Evolutionary conservation across 2,113 vertebrate species (phyloP).

Genomic region (Spea bombifrons): DNA sequence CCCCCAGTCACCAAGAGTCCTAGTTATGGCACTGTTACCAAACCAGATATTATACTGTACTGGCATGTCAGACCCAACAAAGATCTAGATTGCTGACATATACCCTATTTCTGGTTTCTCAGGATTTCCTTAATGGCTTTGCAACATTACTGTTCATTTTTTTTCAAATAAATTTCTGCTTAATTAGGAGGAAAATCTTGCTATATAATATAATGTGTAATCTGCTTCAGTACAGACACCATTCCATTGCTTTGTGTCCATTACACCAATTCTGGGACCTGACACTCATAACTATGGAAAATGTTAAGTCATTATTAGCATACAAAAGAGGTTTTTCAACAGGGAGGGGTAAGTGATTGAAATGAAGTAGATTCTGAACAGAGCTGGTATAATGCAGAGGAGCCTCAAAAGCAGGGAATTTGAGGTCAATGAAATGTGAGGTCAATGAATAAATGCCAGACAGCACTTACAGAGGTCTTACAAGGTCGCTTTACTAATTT

Average conservation of each 20-base stretch:
- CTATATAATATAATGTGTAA: neutral
- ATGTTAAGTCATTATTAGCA: conserved; percentile 37
- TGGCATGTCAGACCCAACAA: too few species aligned
- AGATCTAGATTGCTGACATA: too few species aligned
- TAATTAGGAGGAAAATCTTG: neutral
- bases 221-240: neutral
- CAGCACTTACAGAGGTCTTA: conserved; percentile 60
- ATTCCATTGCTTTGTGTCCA: neutral
- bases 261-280: neutral
- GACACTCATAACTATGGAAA: neutral
- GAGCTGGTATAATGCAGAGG: conserved; percentile 46
- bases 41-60: too few species aligned
- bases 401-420: conserved; percentile 51
- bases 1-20: too few species aligned
- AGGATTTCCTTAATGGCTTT: too few species aligned
- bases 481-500: conserved; percentile 64
- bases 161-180: neutral
- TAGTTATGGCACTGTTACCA: too few species aligned
- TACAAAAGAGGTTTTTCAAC: conserved; percentile 32
- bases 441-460: conserved; percentile 59
- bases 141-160: neutral
- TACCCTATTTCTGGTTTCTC: too few species aligned
- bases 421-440: conserved; percentile 60
- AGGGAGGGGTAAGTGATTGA: conserved; percentile 47
- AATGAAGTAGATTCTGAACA: conserved; percentile 49